phyloP scores from a whole-genome alignment of 2,113 vertebrate species.

The Nerophis ophidion region DNA sequence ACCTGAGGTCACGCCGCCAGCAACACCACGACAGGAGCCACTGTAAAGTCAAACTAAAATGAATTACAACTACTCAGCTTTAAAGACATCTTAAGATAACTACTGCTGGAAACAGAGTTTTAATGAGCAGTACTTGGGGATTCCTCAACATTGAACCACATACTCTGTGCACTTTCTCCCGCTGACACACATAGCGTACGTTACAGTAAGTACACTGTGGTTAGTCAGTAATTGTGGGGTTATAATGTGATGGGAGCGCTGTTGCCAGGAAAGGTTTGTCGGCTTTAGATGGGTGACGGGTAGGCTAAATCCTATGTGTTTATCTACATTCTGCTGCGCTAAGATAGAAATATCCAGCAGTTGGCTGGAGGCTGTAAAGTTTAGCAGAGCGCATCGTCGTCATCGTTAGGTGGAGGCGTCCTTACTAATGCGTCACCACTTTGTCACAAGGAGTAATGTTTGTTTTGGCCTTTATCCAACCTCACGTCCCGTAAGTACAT shows the following conservation, averaged over 20 bases:
- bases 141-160: no score
- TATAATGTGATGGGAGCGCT: slow-evolving; percentile 44
- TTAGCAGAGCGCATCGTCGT: slow-evolving; percentile 16
- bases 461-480: not conserved
- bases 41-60: no score
- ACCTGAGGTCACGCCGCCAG: no score
- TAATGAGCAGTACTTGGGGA: no score
- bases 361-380: slow-evolving; percentile 25
- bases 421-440: not conserved
- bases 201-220: slow-evolving; percentile 15
- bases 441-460: slow-evolving; percentile 2
- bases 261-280: slow-evolving; percentile 63
- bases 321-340: slow-evolving; percentile 57
- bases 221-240: slow-evolving; percentile 57
- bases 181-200: slow-evolving; percentile 33
- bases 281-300: slow-evolving; percentile 54
- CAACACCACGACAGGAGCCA: no score
- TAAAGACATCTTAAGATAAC: no score
- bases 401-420: not conserved
- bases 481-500: no score
- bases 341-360: slow-evolving; percentile 46
- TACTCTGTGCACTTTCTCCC: slow-evolving; percentile 5
- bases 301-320: slow-evolving; percentile 54
- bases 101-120: no score
- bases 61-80: no score